Conservation (phyloP, 2,888 invertebrate genomes). For the Dione juno region DNA sequence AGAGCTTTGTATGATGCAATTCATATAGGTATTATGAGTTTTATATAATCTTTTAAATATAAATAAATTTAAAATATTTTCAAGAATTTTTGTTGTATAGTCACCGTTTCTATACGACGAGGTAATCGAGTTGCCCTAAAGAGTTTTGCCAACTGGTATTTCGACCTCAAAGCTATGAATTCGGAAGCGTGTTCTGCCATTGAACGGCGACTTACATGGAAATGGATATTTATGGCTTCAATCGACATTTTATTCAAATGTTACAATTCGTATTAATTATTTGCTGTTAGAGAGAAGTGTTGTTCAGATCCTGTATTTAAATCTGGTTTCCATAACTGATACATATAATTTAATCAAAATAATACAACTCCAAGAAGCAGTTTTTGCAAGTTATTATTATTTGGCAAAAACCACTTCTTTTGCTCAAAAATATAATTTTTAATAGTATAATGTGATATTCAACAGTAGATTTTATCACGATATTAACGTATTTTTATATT, state of each 20-base stretch:
- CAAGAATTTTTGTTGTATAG: neutral
- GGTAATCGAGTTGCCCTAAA: constrained; percentile 45
- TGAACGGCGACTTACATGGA: constrained; percentile 41
- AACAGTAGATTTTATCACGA: neutral
- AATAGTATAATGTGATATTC: neutral
- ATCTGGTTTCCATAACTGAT: neutral
- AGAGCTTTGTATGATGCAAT: too few species aligned
- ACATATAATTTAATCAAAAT: neutral
- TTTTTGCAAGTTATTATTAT: neutral
- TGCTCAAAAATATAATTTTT: neutral
- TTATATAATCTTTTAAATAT: too few species aligned
- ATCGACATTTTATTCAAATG: constrained; percentile 26
- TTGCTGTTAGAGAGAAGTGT: neutral
- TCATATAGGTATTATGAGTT: too few species aligned
- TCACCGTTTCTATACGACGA: constrained; percentile 26
- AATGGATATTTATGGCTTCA: constrained; percentile 35
- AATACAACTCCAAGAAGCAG: neutral
- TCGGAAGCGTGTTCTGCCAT: constrained; percentile 47
- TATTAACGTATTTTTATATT: neutral
- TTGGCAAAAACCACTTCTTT: neutral
- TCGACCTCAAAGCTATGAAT: constrained; percentile 45
- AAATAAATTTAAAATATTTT: too few species aligned
- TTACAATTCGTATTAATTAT: neutral
- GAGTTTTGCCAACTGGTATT: constrained; percentile 40
- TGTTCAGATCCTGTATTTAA: neutral